Evolutionary conservation across 1,140 invertebrate genomes (phyloP).

Genomic region (Drosophila obscura): DNA sequence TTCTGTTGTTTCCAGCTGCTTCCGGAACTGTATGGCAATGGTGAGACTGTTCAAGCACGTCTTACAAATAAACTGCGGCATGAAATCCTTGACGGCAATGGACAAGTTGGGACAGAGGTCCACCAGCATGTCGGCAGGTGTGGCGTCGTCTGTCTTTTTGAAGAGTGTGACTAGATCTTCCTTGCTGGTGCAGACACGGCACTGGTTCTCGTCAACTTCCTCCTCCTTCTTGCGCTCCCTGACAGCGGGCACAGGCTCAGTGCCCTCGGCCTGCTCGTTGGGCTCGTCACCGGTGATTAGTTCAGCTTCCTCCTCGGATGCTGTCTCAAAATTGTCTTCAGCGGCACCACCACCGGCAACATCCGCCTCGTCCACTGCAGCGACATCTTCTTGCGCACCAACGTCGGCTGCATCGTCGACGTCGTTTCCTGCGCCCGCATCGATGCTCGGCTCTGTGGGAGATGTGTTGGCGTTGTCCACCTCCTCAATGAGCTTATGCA

Average conservation of each 20-base stretch:
- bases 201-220: constrained; percentile 76
- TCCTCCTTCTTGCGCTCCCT: constrained; percentile 56
- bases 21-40: constrained; percentile 75
- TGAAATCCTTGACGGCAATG: constrained; percentile 78
- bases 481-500: constrained; percentile 5
- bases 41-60: constrained; percentile 68
- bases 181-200: constrained; percentile 74
- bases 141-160: constrained; percentile 54
- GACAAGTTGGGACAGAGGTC: constrained; percentile 72
- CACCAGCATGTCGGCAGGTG: constrained; percentile 78
- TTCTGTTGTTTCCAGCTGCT: constrained; percentile 81
- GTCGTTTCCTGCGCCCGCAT: not conserved
- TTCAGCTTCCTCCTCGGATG: constrained; percentile 50
- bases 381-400: constrained; percentile 14
- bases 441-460: not conserved
- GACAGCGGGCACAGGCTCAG: not conserved
- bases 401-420: not conserved
- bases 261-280: constrained; percentile 1
- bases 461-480: not conserved
- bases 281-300: constrained; percentile 64
- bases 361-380: constrained; percentile 12
- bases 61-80: constrained; percentile 81
- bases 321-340: constrained; percentile 24
- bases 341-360: not conserved
- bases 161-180: constrained; percentile 74